Percentiles rank a stretch among this genome's conserved stretches.
phyloP scores from a whole-genome alignment of 2,888 invertebrate genomes.

The Spisula subtruncata region DNA sequence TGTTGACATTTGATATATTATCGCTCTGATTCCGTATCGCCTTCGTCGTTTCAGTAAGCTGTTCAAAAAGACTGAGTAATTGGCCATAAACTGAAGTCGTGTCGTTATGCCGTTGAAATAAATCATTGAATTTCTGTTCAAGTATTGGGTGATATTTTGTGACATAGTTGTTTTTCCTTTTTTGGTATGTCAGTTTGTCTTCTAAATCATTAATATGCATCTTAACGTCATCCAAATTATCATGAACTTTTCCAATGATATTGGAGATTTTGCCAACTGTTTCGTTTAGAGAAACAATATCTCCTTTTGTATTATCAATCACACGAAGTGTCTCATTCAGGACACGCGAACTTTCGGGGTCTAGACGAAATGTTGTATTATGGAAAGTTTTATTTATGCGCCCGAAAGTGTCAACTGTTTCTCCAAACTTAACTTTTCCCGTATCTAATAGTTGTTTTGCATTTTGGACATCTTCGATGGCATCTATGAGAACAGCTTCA shows the following conservation, averaged over 20 bases:
- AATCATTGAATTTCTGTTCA: not conserved
- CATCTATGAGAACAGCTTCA: not conserved
- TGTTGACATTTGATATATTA: conserved; percentile 28
- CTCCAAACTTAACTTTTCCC: not conserved
- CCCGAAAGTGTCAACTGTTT: not conserved
- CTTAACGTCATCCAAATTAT: not conserved
- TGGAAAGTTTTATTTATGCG: conserved; percentile 33
- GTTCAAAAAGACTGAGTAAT: not conserved
- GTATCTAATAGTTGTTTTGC: conserved; percentile 10
- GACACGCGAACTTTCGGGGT: not conserved
- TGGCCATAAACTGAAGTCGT: not conserved
- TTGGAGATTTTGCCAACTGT: not conserved
- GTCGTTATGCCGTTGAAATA: conserved; percentile 8
- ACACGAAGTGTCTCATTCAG: conserved; percentile 22
- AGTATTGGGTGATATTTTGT: not conserved
- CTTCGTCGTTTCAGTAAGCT: not conserved
- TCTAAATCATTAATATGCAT: not conserved
- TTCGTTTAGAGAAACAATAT: not conserved
- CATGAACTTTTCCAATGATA: not conserved
- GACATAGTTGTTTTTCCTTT: conserved; percentile 36
- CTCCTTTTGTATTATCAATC: conserved; percentile 17
- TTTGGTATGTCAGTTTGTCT: conserved; percentile 22
- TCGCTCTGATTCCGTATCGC: not conserved
- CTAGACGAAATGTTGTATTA: not conserved
- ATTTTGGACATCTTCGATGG: conserved; percentile 15